phyloP scores from a whole-genome alignment of 2,888 invertebrate genomes.

The Rugalucina vietnamica region DNA sequence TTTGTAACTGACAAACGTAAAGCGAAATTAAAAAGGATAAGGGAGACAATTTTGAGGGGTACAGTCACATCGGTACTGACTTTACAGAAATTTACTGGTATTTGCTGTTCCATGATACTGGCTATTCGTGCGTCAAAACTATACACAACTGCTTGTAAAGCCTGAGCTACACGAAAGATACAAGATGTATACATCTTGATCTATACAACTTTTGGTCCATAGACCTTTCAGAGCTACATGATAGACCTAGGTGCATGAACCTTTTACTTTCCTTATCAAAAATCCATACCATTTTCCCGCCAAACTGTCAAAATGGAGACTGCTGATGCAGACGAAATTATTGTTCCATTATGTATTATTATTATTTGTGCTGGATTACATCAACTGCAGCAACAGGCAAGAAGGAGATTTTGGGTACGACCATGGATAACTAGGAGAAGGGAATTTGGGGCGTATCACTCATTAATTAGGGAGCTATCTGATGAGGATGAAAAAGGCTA shows the following conservation, averaged over 20 bases:
- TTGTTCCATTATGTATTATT: not conserved
- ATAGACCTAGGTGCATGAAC: too few species aligned
- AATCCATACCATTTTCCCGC: not conserved
- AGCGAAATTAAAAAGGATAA: too few species aligned
- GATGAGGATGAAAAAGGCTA: conserved; percentile 22
- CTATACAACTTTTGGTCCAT: too few species aligned
- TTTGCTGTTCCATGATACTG: not conserved
- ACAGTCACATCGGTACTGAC: too few species aligned
- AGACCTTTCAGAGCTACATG: too few species aligned
- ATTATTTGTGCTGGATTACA: not conserved
- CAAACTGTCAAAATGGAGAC: not conserved
- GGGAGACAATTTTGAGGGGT: too few species aligned
- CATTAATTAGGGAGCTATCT: conserved; percentile 10
- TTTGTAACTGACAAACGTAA: too few species aligned
- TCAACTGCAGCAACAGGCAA: not conserved
- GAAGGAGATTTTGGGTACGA: not conserved
- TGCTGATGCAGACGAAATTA: too few species aligned
- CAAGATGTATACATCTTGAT: too few species aligned
- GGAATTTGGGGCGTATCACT: not conserved
- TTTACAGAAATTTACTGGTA: not conserved
- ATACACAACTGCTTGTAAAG: not conserved
- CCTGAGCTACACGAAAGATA: too few species aligned
- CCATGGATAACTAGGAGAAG: conserved; percentile 7
- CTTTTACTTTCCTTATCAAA: too few species aligned
- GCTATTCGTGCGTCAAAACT: not conserved